Base-by-base conservation (phyloP, 1,140 invertebrate species). In the Drosophila mauritiana region DNA sequence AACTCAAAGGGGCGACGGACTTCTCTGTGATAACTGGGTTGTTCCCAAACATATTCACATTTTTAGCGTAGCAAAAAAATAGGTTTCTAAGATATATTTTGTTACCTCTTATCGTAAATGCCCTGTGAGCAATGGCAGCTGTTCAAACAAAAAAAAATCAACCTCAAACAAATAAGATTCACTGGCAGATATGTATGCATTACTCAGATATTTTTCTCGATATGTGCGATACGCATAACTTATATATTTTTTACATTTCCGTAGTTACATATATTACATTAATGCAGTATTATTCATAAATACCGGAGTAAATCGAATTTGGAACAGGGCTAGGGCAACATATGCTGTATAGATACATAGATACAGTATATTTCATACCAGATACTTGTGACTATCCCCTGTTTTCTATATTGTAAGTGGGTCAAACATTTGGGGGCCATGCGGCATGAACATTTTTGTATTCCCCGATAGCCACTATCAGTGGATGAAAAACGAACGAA, bases 371-470 rank as follows among this genome's bases (percentile, higher is more conserved):
- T 4, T 5, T 12, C 54, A 48, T 65, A 36, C 36, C 54, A 25
- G 25, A 17, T 36, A 34, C 17, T 17, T 31, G 17, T 11, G 20
- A 39, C 12, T 57, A 6, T 7, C 2, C 45, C 34, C 20, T 25
- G 12, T 62, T 11, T 8, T 27, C 11, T 11, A 12, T 20, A 40
- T 13, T 7, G 69, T 36, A 73, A 55, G 43, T 74, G 69, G 69
- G 72, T 73, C 70, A 73, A 20, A 34, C 55, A 34, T 52, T 73
- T 73, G 54, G 67, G 46, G 55, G 37, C 54, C 46, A 51, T 73
- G 55, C 43, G 43, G 45, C 53, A 36, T 11, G 11, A 27, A 31
- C 43, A 22, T 7, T 27, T 56, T 42, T 20, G 12, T 37, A 25
- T 17, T 42, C 5, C 0, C 36, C 51, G 46, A 65, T 74, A 65